Evolutionary conservation across 2,888 invertebrate genomes (phyloP), one percentile per base, ranked within the genome.

Genomic region (Mimachlamys varia): DNA sequence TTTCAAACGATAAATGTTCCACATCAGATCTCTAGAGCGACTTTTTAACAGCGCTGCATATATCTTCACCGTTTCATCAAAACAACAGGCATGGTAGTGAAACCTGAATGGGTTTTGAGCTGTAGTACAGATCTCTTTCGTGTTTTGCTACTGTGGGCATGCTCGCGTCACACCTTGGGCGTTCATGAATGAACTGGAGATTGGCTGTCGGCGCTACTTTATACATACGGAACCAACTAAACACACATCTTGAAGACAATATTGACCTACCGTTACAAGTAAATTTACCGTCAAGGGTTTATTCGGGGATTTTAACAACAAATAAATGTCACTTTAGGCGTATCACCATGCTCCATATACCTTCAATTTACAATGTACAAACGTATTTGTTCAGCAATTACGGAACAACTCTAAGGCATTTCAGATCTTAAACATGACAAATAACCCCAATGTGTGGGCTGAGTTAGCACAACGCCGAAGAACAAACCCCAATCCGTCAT

Each of bases 311-410:
- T 76, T 76, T 27, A 76, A 33, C 76, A 76, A 76, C 76, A 76
- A 33, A 76, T 76, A 76, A 76, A 76, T 76, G 76, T 76, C 76
- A 76, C 76, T 76, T 76, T 76, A 10, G 76, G 12, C 76, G 76
- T 76, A 76, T 76, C 76, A 76, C 76, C 76, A 22, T 10, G 76
- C 27, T 76, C 76, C 76, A 27, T 76, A 76, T 76, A 76, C 76
- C 76, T 76, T 76, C 27, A 76, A 76, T 76, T 76, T 76, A 76
- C 76, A 76, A 33, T 76, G 33, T 33, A 76, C 27, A 33, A 33
- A 76, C 33, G 76, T 76, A 76, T 76, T 76, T 76, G 76, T 76
- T 76, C 76, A 76, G 33, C 76, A 33, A 76, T 76, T 76, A 76
- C 76, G 76, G 12, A 27, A 76, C 76, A 76, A 76, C 76, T 19